Evolutionary conservation across 2,797 vertebrate genomes (phyloP).

Genomic region (Melanotaenia maccullochi): DNA sequence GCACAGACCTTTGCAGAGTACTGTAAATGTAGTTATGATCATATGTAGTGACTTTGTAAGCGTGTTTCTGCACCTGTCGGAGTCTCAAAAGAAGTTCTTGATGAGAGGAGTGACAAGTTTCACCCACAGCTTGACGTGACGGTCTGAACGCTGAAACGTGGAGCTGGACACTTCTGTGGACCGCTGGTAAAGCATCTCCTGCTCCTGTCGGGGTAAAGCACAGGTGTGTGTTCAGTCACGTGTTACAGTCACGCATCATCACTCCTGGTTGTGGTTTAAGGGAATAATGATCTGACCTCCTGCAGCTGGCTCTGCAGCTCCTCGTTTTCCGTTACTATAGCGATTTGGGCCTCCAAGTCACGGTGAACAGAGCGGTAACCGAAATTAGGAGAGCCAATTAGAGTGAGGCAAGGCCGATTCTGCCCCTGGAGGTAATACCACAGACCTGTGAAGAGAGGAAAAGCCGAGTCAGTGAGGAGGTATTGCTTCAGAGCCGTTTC

Average conservation of each 20-base stretch:
- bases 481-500: conserved; percentile 37
- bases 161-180: conserved; percentile 86
- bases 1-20: background rate
- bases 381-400: conserved; percentile 98
- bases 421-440: conserved; percentile 95
- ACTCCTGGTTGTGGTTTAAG: conserved; percentile 3
- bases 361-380: conserved; percentile 97
- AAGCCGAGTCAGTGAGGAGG: conserved; percentile 28
- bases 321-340: conserved; percentile 92
- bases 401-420: conserved; percentile 91
- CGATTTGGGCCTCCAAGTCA: conserved; percentile 96
- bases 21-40: background rate
- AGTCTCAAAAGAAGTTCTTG: conserved; percentile 95
- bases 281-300: conserved; percentile 80
- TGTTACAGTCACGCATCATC: conserved; percentile 30
- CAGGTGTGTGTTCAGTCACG: conserved; percentile 37
- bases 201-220: conserved; percentile 83
- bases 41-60: background rate
- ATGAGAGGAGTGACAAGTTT: conserved; percentile 95
- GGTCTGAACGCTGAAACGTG: conserved; percentile 90
- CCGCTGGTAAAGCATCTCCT: conserved; percentile 88
- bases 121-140: conserved; percentile 95
- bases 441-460: conserved; percentile 84
- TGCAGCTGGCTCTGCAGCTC: conserved; percentile 91
- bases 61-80: conserved; percentile 41